phyloP scores from a whole-genome alignment of 2,888 invertebrate species.

The Dicyrtomina minuta region DNA sequence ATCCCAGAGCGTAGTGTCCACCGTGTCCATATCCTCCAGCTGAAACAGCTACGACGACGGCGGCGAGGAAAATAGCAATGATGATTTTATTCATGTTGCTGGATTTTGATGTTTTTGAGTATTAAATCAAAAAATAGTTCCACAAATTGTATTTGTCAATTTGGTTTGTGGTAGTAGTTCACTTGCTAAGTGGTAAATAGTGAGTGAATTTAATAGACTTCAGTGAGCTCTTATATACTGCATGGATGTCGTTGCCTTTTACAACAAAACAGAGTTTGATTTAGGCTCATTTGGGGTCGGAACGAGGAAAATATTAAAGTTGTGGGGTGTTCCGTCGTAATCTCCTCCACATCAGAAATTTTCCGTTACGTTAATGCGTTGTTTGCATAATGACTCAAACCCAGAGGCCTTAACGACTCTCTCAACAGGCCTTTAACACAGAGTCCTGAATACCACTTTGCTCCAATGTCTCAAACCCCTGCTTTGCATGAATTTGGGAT shows the following conservation, averaged over 20 bases:
- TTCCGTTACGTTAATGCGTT: no score
- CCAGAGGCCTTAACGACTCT: no score
- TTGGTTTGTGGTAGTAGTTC: not conserved
- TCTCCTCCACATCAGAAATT: no score
- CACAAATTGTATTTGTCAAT: not conserved
- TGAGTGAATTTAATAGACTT: conserved; percentile 13
- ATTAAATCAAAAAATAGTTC: not conserved
- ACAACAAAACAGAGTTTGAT: no score
- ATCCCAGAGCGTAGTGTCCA: conserved; percentile 26
- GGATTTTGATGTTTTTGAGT: not conserved
- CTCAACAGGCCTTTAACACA: no score
- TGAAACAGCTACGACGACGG: conserved; percentile 19
- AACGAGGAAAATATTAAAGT: not conserved
- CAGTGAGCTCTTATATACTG: conserved; percentile 16
- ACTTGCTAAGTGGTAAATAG: conserved; percentile 3
- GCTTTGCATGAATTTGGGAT: no score
- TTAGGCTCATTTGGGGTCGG: not conserved
- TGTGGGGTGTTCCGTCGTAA: no score
- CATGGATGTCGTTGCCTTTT: conserved; percentile 4
- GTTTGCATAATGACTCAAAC: no score
- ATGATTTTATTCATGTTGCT: conserved; percentile 31
- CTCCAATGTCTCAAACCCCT: no score
- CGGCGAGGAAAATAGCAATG: conserved; percentile 27
- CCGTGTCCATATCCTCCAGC: conserved; percentile 25
- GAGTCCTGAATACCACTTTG: no score